Evolutionary conservation across 1,140 invertebrate genomes (phyloP).

Genomic region (Euura lappo): DNA sequence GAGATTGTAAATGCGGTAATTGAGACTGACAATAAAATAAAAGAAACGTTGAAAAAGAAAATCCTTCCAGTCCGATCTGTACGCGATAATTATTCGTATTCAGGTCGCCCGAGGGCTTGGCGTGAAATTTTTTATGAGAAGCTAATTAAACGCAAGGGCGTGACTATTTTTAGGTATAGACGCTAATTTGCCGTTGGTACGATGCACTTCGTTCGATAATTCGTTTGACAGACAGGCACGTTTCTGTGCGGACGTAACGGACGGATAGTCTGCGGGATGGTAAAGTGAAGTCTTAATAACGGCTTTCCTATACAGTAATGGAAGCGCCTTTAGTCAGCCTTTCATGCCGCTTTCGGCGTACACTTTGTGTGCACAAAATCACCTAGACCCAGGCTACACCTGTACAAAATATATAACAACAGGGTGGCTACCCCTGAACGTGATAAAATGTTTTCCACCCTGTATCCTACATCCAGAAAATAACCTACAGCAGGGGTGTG

Average conservation of each 20-base stretch:
- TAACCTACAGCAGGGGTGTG: slow-evolving; percentile 12
- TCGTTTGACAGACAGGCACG: slow-evolving; percentile 1
- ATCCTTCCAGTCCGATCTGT: neutral
- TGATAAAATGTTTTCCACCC: slow-evolving; percentile 31
- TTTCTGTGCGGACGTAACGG: slow-evolving; percentile 35
- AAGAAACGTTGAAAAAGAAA: neutral
- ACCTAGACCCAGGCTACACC: neutral
- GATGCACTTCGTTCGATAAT: neutral
- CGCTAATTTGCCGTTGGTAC: neutral
- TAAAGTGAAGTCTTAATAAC: slow-evolving; percentile 51
- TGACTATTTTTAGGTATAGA: neutral
- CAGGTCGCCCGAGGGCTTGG: neutral
- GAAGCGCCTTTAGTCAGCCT: neutral
- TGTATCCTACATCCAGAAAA: too few species aligned
- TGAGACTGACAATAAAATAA: too few species aligned
- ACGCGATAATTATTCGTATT: too few species aligned
- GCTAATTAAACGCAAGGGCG: neutral
- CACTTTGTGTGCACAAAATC: neutral
- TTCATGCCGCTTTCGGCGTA: neutral
- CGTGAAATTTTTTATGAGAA: neutral
- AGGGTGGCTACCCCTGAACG: neutral
- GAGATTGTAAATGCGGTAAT: too few species aligned
- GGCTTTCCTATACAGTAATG: slow-evolving; percentile 35
- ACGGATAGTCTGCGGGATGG: slow-evolving; percentile 43
- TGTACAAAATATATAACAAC: too few species aligned